These are phyloP conservation scores for Heliconius erato DNA, from an alignment of 2,888 invertebrate species.

Conservation along the genomic window DNA sequence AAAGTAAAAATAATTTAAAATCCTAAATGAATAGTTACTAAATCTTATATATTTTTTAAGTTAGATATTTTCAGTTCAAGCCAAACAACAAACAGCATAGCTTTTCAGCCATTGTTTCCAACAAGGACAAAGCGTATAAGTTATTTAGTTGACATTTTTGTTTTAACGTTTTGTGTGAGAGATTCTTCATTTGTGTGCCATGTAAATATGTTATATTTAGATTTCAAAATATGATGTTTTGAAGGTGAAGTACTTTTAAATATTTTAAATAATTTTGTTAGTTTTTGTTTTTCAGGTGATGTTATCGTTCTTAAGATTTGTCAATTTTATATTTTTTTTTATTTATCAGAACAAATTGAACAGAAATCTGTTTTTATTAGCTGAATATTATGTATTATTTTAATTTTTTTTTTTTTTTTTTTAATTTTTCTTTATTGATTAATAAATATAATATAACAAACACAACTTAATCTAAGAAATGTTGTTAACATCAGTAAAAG, in stretches of 20 bases:
- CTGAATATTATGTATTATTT: not conserved
- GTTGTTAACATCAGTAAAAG: no score
- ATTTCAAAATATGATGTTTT: not conserved
- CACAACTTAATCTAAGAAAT: no score
- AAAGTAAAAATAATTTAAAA: no score
- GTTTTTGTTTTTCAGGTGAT: not conserved
- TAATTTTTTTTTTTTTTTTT: no score
- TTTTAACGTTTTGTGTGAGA: conserved; percentile 75
- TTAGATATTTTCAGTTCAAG: not conserved
- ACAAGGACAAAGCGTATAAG: conserved; percentile 59
- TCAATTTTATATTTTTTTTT: not conserved
- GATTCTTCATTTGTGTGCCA: conserved; percentile 67
- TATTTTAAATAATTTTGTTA: not conserved
- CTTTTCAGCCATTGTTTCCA: conserved; percentile 55
- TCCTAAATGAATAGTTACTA: not conserved
- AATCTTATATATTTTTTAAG: not conserved
- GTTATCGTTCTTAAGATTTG: not conserved
- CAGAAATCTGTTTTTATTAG: not conserved
- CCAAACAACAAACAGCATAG: not conserved
- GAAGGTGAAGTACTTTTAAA: not conserved
- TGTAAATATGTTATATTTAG: conserved; percentile 60
- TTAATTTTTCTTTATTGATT: no score
- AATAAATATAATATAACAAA: no score
- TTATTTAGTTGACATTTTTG: conserved; percentile 78
- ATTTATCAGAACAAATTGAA: not conserved